phyloP scores from a whole-genome alignment of 2,888 invertebrate species.

The Rhorus exstirpatorius region DNA sequence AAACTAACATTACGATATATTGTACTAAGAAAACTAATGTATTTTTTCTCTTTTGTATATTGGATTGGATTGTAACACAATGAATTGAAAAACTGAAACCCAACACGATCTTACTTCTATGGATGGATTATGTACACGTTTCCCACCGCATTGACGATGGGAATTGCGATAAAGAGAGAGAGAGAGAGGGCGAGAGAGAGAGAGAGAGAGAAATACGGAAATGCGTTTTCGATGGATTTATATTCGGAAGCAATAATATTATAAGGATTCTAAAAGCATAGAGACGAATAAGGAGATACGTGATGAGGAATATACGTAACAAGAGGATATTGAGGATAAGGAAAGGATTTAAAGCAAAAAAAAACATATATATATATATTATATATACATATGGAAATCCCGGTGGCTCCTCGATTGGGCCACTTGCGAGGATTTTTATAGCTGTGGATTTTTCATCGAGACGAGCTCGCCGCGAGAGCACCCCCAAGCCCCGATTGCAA shows the following conservation, averaged over 20 bases:
- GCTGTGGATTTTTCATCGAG: slow-evolving; percentile 73
- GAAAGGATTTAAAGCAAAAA: slow-evolving; percentile 70
- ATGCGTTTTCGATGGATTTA: slow-evolving; percentile 77
- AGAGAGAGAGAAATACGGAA: slow-evolving; percentile 69
- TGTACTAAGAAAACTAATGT: slow-evolving; percentile 83
- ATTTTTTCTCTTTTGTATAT: slow-evolving; percentile 86
- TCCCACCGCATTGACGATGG: slow-evolving; percentile 81
- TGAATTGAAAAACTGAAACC: slow-evolving; percentile 86
- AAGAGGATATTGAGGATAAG: slow-evolving; percentile 81
- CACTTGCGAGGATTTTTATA: slow-evolving; percentile 67
- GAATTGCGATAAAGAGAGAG: too few relatives aligned
- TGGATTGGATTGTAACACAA: slow-evolving; percentile 86
- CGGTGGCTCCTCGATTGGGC: slow-evolving; percentile 59
- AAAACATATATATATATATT: too few relatives aligned
- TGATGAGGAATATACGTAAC: slow-evolving; percentile 65
- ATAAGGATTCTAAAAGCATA: slow-evolving; percentile 74
- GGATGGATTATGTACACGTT: slow-evolving; percentile 85
- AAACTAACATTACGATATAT: slow-evolving; percentile 67
- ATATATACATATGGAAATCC: slow-evolving; percentile 4
- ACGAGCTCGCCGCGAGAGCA: slow-evolving; percentile 66
- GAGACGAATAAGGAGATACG: slow-evolving; percentile 66
- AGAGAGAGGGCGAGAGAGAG: too few relatives aligned
- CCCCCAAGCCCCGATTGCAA: slow-evolving; percentile 65
- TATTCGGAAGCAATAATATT: slow-evolving; percentile 80
- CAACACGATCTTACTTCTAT: slow-evolving; percentile 85